Conservation (phyloP, 2,113 vertebrate species). For the Micronisus gabar region DNA sequence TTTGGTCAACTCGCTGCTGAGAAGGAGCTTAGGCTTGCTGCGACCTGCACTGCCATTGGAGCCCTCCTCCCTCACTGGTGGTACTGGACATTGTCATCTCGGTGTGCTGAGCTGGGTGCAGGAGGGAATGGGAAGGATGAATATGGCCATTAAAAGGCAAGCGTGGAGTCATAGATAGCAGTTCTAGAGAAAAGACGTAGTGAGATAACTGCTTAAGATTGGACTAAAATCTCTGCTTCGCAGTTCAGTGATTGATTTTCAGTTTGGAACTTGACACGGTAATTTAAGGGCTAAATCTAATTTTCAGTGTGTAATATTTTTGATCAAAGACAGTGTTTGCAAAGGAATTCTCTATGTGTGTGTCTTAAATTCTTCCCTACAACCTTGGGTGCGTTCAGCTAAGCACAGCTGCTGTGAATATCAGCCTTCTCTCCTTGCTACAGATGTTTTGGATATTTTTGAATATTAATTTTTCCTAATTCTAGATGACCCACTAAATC, state of each 20-base stretch:
- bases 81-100: neutral
- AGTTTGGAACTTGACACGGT: neutral
- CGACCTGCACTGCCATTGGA: neutral
- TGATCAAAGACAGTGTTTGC: neutral
- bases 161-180: accelerated
- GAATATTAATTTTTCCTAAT: neutral
- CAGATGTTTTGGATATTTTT: neutral
- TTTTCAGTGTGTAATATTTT: neutral
- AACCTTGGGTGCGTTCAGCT: neutral
- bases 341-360: neutral
- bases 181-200: neutral
- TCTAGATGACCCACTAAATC: neutral
- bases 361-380: neutral
- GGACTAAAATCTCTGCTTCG: neutral
- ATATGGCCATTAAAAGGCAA: neutral
- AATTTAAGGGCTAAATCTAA: neutral
- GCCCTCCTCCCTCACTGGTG: accelerated
- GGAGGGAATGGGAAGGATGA: neutral
- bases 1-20: neutral
- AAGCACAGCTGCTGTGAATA: neutral
- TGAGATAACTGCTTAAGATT: neutral
- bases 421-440: neutral
- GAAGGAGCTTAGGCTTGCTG: neutral
- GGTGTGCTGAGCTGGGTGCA: accelerated
- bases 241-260: neutral